Percentiles rank a stretch among this genome's conserved stretches.
Evolutionary conservation across 2,888 invertebrate genomes (phyloP).

Genomic region (Folsomia manolachei): DNA sequence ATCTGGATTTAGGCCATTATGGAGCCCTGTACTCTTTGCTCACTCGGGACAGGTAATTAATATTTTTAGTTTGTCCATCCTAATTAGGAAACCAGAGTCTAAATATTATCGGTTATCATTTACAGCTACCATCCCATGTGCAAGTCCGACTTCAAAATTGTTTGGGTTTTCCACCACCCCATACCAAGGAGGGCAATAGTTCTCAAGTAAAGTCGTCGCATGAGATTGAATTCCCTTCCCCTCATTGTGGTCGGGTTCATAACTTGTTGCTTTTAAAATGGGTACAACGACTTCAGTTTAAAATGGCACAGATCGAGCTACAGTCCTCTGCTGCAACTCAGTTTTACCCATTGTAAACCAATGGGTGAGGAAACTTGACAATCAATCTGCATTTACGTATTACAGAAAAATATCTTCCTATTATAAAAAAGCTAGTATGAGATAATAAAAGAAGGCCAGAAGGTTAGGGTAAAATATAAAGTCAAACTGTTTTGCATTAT

Average conservation of each 20-base stretch:
- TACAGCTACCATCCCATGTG: constrained; percentile 81
- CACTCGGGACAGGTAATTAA: constrained; percentile 32
- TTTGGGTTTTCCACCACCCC: constrained; percentile 70
- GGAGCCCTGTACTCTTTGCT: constrained; percentile 89
- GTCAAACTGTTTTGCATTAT: too few relatives aligned
- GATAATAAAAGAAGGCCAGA: too few relatives aligned
- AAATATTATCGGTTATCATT: not conserved
- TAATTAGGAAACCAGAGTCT: not conserved
- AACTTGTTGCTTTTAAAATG: constrained; percentile 66
- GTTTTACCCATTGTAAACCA: constrained; percentile 69
- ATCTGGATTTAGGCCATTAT: too few relatives aligned
- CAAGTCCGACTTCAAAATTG: constrained; percentile 82
- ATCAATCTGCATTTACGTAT: not conserved
- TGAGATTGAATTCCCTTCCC: constrained; percentile 44
- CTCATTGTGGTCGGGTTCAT: constrained; percentile 48
- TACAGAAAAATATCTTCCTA: too few relatives aligned
- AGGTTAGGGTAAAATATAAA: too few relatives aligned
- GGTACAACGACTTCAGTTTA: constrained; percentile 90
- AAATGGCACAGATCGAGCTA: constrained; percentile 95
- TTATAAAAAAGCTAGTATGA: too few relatives aligned
- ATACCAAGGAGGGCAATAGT: not conserved
- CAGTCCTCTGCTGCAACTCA: constrained; percentile 89
- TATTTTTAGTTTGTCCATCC: not conserved
- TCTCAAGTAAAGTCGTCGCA: constrained; percentile 21
- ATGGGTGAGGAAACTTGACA: not conserved